Evolutionary conservation across 2,888 invertebrate genomes (phyloP), one percentile per base, ranked within the genome.

Genomic region (Rhingia campestris): DNA sequence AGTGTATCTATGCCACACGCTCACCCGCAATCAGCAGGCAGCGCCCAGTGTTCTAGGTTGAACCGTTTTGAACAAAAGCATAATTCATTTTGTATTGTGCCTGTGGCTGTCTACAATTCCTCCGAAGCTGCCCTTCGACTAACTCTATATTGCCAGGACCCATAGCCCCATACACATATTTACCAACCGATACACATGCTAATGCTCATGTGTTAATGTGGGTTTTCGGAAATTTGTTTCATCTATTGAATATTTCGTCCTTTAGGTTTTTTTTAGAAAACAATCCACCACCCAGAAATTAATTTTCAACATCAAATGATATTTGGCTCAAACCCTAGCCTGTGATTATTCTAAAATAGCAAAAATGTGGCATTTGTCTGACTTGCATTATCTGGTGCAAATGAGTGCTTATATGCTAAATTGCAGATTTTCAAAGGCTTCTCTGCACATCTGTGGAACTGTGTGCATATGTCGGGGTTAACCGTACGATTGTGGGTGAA

Each of bases 81-180:
- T 77, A 77, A 77, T 72, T 77, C 72, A 77, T 72, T 77, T 77
- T 72, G 64, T 22, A 63, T 72, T 77, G 77, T 58, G 77, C 77
- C 77, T 72, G 32, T 14, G 72, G 77, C 64, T 72, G 77, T 64
- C 77, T 77, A 43, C 77, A 72, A 64, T 72, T 72, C 47, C 72
- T 72, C 47, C 72, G 63, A 70, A 63, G 70, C 56, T 70, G 69
- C 76, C 76, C 70, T 70, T 70, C 70, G 47, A 56, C 63, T 72
- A 70, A 76, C 76, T 76, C 69, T 22, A 22, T 76, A 70, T 76
- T 63, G 70, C 61, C 54, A 37, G 61, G 53, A 22, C 22, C 22
- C 22, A 22, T 10, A 10, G 9, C 41, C 47, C 76, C 39, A 69
- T 69, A 54, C 7, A 12, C 14, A 14, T 45, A 6, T 4, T 6